Evolutionary conservation across 2,113 vertebrate species (phyloP).

Genomic region (Isichthys henryi): DNA sequence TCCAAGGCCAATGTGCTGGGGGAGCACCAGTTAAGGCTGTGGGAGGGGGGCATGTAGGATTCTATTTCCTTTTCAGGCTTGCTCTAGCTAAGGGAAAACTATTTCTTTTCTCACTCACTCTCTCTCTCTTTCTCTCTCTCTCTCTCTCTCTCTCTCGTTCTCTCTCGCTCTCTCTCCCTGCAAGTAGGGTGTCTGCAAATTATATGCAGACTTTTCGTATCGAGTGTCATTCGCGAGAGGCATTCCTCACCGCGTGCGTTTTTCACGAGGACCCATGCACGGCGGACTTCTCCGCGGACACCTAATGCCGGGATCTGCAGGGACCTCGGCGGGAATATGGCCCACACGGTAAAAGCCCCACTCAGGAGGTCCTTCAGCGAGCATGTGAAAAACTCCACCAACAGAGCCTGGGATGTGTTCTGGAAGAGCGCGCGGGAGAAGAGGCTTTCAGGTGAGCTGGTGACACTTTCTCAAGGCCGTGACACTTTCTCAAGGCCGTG

Average conservation of each 20-base stretch:
- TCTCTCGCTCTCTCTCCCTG: slow-evolving; percentile 19
- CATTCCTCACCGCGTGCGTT: slow-evolving; percentile 20
- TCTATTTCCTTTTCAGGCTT: slow-evolving; percentile 58
- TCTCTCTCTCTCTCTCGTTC: slow-evolving; percentile 29
- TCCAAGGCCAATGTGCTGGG: not conserved
- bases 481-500: no score
- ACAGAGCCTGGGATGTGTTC: slow-evolving; percentile 68
- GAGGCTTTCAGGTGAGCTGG: slow-evolving; percentile 61
- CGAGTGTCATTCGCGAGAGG: slow-evolving; percentile 37
- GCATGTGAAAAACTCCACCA: slow-evolving; percentile 60
- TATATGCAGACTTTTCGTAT: slow-evolving; percentile 51
- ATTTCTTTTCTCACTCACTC: slow-evolving; percentile 4
- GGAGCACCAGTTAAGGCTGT: not conserved
- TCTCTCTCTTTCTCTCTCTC: slow-evolving; percentile 27
- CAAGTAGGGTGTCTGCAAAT: slow-evolving; percentile 43
- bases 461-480: not conserved
- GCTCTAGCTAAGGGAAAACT: slow-evolving; percentile 44
- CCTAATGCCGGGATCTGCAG: slow-evolving; percentile 20
- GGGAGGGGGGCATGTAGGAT: slow-evolving; percentile 37
- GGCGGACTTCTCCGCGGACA: not conserved
- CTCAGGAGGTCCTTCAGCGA: slow-evolving; percentile 71
- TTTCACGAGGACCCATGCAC: not conserved
- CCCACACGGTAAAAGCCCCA: slow-evolving; percentile 33
- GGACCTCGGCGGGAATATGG: slow-evolving; percentile 48
- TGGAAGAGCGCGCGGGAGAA: slow-evolving; percentile 69